phyloP scores from a whole-genome alignment of 2,113 vertebrate species.

The Diadophis punctatus region DNA sequence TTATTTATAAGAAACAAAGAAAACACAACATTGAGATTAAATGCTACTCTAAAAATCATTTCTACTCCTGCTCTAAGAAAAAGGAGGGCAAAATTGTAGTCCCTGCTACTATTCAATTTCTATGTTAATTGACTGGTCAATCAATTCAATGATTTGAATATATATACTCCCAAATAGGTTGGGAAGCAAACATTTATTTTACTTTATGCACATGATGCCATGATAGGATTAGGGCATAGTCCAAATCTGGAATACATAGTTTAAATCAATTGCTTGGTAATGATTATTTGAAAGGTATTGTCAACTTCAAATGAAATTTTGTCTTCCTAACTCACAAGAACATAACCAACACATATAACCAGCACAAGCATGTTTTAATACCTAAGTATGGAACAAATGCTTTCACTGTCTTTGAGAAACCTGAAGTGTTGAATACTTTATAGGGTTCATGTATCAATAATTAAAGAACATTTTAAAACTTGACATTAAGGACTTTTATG shows the following conservation, averaged over 20 bases:
- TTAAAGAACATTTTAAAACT: not conserved
- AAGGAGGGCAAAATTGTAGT: not conserved
- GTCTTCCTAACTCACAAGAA: not conserved
- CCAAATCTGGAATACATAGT: not conserved
- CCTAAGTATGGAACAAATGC: not conserved
- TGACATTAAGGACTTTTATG: not conserved
- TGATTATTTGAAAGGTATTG: not conserved
- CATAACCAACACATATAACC: not conserved
- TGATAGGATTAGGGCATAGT: not conserved
- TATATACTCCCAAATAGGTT: not conserved
- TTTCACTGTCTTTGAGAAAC: not conserved
- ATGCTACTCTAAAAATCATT: not conserved
- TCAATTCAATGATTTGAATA: not conserved
- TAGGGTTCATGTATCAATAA: not conserved
- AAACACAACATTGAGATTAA: not conserved
- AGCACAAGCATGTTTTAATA: not conserved
- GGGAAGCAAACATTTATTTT: not conserved
- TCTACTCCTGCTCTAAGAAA: not conserved
- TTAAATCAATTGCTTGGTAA: not conserved
- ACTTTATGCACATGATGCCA: not conserved
- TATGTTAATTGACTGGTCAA: not conserved
- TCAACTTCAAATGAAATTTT: not conserved
- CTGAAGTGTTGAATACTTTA: not conserved
- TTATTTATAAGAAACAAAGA: not conserved
- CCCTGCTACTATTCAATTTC: not conserved